Base-by-base conservation (phyloP, 2,888 invertebrate genomes). In the Syrista parreyssii region DNA sequence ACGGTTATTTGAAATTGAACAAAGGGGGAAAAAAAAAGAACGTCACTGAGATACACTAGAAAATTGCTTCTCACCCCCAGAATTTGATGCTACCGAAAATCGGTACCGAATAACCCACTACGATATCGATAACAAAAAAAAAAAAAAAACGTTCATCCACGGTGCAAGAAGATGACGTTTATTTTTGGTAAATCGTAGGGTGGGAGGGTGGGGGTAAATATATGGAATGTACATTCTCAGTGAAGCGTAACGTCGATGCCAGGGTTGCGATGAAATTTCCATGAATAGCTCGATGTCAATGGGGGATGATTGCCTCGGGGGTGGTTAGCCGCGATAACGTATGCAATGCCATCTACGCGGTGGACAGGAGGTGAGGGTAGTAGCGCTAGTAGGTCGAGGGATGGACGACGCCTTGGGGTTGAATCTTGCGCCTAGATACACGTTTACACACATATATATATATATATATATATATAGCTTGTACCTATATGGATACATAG, bases 271-370 rank as follows among this genome's bases (percentile, higher is more conserved):
- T 55, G 71, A 71, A 71, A 71, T 71, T 32, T 33, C 71, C 71
- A 71, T 71, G 32, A 33, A 71, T 71, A 31, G 71, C 32, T 71
- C 71, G 31, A 33, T 71, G 55, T 55, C 55, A 55, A 33, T 71
- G 32, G 31, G 71, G 32, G 31, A 32, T 71, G 31, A 71, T 71
- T 71, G 32, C 71, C 71, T 33, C 31, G 71, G 32, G 71, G 32
- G 32, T 71, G 32, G 71, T 71, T 71, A 71, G 32, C 31, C 71
- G 31, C 31, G 71, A 32, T 71, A 71, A 71, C 71, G 71, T 71
- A 71, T 71, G 71, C 71, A 71, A 71, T 33, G 71, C 71, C 32
- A 71, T 71, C 71, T 33, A 31, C 31, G 31, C 23, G 31, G 31
- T 33, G 55, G 55, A 23, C 55, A 2, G 55, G 23, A 55, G 55